Percentiles rank a stretch among this genome's conserved stretches.
phyloP scores from a whole-genome alignment of 2,797 vertebrate species.

The Sebastes oblongus region DNA sequence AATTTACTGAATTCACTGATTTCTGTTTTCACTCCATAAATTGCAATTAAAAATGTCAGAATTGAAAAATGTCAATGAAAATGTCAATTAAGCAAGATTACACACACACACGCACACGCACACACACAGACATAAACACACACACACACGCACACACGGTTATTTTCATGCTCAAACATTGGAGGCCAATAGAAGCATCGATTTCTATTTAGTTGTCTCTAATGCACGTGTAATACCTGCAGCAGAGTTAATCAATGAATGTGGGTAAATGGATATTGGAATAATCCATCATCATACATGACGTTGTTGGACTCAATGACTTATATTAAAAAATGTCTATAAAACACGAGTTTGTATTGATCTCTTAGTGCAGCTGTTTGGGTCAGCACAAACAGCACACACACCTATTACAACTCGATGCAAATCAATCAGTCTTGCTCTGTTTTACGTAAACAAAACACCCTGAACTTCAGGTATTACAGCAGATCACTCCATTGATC shows the following conservation, averaged over 20 bases:
- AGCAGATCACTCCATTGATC: neutral
- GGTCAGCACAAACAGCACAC: neutral
- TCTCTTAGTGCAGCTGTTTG: neutral
- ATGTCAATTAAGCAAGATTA: neutral
- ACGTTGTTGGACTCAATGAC: neutral
- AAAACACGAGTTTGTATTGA: slow-evolving; percentile 33
- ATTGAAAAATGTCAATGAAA: no score
- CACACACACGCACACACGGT: neutral
- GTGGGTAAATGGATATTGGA: neutral
- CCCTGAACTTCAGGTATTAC: neutral
- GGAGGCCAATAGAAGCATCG: neutral
- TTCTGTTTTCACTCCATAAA: neutral
- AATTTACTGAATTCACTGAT: neutral
- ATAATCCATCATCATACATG: slow-evolving; percentile 29
- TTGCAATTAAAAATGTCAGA: neutral
- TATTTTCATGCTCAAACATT: neutral
- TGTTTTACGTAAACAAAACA: neutral
- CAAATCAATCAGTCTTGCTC: slow-evolving; percentile 1
- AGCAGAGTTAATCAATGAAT: slow-evolving; percentile 13
- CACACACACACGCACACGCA: accelerated
- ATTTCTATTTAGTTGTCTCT: slow-evolving; percentile 9
- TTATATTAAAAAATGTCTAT: neutral
- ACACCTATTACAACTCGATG: neutral
- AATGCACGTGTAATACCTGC: neutral
- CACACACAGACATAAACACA: accelerated